Evolutionary conservation across 1,140 invertebrate genomes (phyloP).

Genomic region (Nebria ingens): DNA sequence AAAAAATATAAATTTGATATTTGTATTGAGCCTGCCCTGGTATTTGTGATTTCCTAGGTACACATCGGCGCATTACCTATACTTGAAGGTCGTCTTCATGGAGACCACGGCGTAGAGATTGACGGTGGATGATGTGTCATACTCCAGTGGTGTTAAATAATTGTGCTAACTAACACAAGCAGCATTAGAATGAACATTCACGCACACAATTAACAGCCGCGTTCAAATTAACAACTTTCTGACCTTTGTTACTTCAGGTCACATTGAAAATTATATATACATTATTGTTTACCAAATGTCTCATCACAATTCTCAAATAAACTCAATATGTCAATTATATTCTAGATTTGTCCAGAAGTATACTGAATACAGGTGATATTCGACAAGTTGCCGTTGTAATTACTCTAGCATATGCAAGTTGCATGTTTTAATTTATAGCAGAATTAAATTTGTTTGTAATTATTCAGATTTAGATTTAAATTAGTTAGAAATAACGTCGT

Average conservation of each 20-base stretch:
- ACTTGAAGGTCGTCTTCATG: background rate
- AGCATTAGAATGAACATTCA: background rate
- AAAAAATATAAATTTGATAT: background rate
- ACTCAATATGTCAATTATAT: too few relatives aligned
- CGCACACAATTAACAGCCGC: background rate
- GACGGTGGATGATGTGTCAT: background rate
- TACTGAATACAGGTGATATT: too few relatives aligned
- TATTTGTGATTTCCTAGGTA: background rate
- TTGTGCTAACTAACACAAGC: background rate
- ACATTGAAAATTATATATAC: background rate
- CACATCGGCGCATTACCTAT: background rate
- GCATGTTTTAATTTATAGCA: too few relatives aligned
- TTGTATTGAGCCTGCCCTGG: background rate
- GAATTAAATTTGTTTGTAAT: too few relatives aligned
- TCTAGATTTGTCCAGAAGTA: too few relatives aligned
- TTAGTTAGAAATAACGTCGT: too few relatives aligned
- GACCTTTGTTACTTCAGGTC: background rate
- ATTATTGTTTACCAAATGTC: background rate
- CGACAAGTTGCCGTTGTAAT: too few relatives aligned
- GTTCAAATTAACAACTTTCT: background rate
- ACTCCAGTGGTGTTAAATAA: background rate
- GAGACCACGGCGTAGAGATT: background rate
- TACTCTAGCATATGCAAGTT: too few relatives aligned
- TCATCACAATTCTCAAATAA: background rate
- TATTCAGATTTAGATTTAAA: too few relatives aligned